Base-by-base conservation (phyloP, 2,797 vertebrate genomes). In the Discoglossus pictus region DNA sequence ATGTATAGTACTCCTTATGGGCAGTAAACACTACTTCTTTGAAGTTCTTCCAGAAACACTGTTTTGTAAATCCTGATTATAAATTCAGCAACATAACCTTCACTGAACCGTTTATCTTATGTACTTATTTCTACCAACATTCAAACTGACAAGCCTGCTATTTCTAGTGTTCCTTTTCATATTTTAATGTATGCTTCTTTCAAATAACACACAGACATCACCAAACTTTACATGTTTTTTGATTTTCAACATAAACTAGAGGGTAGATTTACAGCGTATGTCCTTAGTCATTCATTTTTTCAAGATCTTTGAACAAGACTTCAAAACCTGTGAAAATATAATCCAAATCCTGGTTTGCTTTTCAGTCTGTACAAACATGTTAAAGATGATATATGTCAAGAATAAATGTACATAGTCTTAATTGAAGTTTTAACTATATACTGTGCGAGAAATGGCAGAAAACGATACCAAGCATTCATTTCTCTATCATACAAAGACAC, bases 61-160 rank as follows among this genome's bases (percentile, higher is more conserved):
- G 76, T 82, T 77, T 63, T 78, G 68, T 82, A 79, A 54, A 72
- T 76, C 62, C 79, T 77, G 78, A 83, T 86, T 86, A 86, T 86
- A 85, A 87, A 88, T 88, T 87, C 87, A 84, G 86, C 83, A 83
- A 77, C 80, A 86, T 87, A 89, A 87, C 86, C 87, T 80, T 83
- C 79, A 76, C 78, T 79, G 86, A 90, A 87, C 88, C 86, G 82
- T 87, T 88, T 89, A 84, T 86, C 84, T 88, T 89, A 83, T 85
- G 83, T 88, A 88, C 52, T 89, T 90, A 88, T 89, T 90, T 89
- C 87, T n/a, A 87, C 87, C 88, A 89, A 87, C 88, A 89, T 89
- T 86, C 85, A 85, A 82, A 87, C 85, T 88, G 89, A 89, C 88
- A 89, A 86, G 82, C 74, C 82, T 87, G 83, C 82, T 81, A 77